A percentile compares a stretch with the other conserved stretches of the same genome.
These are phyloP conservation scores for Lagocephalus sceleratus DNA, from an alignment of 2,797 vertebrate species.

Conservation along the genomic window DNA sequence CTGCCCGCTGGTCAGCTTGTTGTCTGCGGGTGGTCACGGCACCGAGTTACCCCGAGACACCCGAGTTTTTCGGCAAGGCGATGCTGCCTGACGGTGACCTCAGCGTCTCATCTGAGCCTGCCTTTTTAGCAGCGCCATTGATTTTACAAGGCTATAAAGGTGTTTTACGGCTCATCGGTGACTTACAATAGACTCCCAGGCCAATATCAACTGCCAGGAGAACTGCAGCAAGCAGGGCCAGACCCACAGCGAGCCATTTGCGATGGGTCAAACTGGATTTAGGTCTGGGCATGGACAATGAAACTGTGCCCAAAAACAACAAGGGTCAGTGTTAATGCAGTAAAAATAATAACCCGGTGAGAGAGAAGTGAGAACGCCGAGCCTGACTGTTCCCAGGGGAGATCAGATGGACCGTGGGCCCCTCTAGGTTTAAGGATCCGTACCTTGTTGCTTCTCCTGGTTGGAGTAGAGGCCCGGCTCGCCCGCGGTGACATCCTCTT, in stretches of 20 bases:
- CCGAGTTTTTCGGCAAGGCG: background rate
- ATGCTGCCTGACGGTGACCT: background rate
- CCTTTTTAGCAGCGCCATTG: background rate
- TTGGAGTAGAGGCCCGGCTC: slow-evolving; percentile 26
- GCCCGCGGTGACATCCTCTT: slow-evolving; percentile 28
- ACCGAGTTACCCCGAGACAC: background rate
- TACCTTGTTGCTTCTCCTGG: slow-evolving; percentile 56
- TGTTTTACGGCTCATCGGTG: background rate
- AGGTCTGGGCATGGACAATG: slow-evolving; percentile 49
- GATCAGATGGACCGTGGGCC: too few species aligned
- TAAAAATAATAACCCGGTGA: background rate
- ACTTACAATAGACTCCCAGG: slow-evolving; percentile 71
- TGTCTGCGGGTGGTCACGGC: slow-evolving; percentile 41
- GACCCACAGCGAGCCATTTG: slow-evolving; percentile 39
- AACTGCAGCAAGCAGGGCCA: slow-evolving; percentile 52
- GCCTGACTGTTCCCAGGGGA: too few species aligned
- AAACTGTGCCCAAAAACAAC: slow-evolving; percentile 40
- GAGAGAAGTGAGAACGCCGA: background rate
- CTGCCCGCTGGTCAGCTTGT: slow-evolving; percentile 37
- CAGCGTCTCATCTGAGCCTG: background rate
- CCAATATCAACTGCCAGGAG: slow-evolving; percentile 60
- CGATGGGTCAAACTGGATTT: slow-evolving; percentile 24
- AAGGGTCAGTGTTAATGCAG: background rate
- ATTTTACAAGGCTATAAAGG: background rate
- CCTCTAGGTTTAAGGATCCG: background rate